Percentiles rank a stretch among this genome's conserved stretches.
Evolutionary conservation across 2,888 invertebrate genomes (phyloP).

Genomic region (Scaptomyza parva): DNA sequence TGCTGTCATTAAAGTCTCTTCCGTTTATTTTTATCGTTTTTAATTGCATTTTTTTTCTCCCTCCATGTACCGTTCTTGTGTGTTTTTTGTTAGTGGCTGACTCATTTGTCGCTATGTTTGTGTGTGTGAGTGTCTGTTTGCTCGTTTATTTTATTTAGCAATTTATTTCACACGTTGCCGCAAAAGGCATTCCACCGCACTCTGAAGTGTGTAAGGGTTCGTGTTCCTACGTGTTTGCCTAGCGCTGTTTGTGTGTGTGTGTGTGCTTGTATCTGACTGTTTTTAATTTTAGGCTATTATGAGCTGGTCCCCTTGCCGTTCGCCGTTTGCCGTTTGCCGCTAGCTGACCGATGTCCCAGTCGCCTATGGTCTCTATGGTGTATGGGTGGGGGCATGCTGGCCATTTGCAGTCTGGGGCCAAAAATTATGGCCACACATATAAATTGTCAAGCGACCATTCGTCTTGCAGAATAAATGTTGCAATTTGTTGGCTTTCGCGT

Average conservation of each 20-base stretch:
- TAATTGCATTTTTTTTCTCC: conserved; percentile 66
- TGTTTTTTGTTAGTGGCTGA: conserved; percentile 31
- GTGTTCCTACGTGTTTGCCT: conserved; percentile 48
- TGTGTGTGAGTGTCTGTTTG: conserved; percentile 49
- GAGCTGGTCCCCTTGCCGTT: conserved; percentile 45
- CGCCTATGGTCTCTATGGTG: no score
- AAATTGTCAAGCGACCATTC: conserved; percentile 84
- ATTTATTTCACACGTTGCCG: conserved; percentile 78
- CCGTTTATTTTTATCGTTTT: conserved; percentile 78
- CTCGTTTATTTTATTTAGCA: conserved; percentile 82
- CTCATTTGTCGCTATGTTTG: conserved; percentile 70
- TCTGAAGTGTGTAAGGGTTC: conserved; percentile 29
- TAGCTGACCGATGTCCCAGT: neutral
- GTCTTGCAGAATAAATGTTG: conserved; percentile 84
- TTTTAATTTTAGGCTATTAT: conserved; percentile 81
- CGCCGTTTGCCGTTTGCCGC: neutral
- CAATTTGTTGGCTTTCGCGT: conserved; percentile 82
- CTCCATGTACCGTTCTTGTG: conserved; percentile 9
- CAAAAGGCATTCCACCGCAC: conserved; percentile 38
- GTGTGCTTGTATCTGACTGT: conserved; percentile 65
- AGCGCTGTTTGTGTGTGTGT: conserved; percentile 2
- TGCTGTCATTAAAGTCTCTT: conserved; percentile 70
- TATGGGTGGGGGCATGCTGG: conserved; percentile 10
- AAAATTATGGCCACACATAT: conserved; percentile 78
- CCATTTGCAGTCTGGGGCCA: conserved; percentile 43